A percentile compares a stretch with the other conserved stretches of the same genome.
These are phyloP conservation scores for Pseudotriccus pelzelni DNA, from an alignment of 2,797 vertebrate genomes.

Conservation along the genomic window DNA sequence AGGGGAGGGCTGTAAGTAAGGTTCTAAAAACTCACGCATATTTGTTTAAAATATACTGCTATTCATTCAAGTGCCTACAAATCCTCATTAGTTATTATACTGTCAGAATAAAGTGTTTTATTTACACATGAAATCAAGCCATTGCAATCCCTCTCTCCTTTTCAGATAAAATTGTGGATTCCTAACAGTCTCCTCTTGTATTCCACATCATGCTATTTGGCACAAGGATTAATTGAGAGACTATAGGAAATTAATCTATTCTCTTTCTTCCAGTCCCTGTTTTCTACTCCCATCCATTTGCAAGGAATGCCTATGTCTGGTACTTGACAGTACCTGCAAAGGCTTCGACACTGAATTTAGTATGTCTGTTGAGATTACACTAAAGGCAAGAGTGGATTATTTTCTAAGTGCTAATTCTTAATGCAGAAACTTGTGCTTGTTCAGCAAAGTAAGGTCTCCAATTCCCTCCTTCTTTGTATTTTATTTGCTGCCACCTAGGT, in stretches of 20 bases:
- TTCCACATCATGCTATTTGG: not conserved
- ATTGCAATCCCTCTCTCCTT: not conserved
- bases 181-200: not conserved
- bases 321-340: slow-evolving; percentile 1
- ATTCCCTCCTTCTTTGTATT: slow-evolving; percentile 6
- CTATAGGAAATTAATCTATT: slow-evolving; percentile 6
- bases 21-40: not conserved
- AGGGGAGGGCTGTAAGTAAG: not conserved
- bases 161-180: not conserved
- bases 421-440: slow-evolving; percentile 18
- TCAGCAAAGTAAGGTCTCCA: not conserved
- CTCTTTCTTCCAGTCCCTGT: not conserved
- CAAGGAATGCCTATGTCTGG: not conserved
- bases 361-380: slow-evolving; percentile 35
- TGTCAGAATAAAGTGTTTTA: not conserved
- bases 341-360: slow-evolving; percentile 25
- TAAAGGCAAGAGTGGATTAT: slow-evolving; percentile 17
- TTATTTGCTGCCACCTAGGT: slow-evolving; percentile 22
- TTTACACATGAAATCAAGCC: not conserved
- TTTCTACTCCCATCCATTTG: slow-evolving; percentile 25
- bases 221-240: not conserved
- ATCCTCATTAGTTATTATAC: not conserved
- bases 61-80: not conserved
- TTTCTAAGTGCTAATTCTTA: slow-evolving; percentile 37
- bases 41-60: not conserved